Evolutionary conservation across 2,113 vertebrate genomes (phyloP), one percentile per base, ranked within the genome.

Genomic region (Tinamus guttatus): DNA sequence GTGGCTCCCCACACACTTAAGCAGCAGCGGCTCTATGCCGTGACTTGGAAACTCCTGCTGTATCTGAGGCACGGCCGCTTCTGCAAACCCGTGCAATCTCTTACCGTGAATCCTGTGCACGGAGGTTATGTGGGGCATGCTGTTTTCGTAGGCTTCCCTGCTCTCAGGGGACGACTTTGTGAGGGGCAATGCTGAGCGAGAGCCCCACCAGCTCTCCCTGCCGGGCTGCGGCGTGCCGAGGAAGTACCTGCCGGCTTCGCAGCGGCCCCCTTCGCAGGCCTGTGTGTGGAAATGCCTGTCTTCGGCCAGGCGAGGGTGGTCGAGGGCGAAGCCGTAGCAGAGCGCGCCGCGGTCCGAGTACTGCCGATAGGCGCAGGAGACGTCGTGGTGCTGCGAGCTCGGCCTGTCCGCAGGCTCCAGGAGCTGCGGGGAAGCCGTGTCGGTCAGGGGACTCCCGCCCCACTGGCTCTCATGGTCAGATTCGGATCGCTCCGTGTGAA

Each of bases 391-490:
- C 94, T 98, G 98, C 13, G 98, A 97, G 87, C 96, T 97, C 0
- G 98, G 96, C 34, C 98, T 98, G 75, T 99, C 99, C 0, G 67
- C 19, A 0, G 98, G 97, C 70, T 99, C 99, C 98, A 99, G 93
- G 16, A 99, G 98, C 97, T 99, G 99, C 20, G 99, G 99, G 78
- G 99, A 99, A 73, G 99, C 98, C 0, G 98, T 97, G 67, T 99
- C 99, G 0, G 99, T 99, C 87, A 99, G 97, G 1, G 99, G 99
- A 64, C 99, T 99, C 71, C 99, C 99, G 4, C 99, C 99, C 99
- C 99, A 99, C 10, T 99, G 99, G 91, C 99, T 99, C 86, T 99
- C 99, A 11, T 99, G 99, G 93, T 99, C 99, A 0, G 99, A 99
- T 91, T 99, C 99, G 0, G 99, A 99, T 45, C 99, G 98, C 94